phyloP scores from a whole-genome alignment of 2,797 vertebrate genomes.

The Fistularia commersonii region DNA sequence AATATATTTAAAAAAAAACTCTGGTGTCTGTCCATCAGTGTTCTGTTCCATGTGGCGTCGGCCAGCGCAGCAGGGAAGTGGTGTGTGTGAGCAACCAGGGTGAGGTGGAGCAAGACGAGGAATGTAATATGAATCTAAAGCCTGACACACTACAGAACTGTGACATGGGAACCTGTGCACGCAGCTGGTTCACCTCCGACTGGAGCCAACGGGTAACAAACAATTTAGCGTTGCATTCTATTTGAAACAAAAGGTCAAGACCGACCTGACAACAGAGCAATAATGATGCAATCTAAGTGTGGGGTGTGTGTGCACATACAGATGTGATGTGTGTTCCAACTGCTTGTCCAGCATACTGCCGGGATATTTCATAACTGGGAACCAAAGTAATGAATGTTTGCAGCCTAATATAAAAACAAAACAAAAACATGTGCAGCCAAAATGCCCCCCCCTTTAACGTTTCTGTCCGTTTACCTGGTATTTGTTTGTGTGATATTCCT shows the following conservation, averaged over 20 bases:
- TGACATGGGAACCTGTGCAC: conserved; percentile 75
- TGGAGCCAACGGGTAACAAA: conserved; percentile 73
- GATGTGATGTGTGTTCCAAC: background rate
- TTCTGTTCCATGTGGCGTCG: conserved; percentile 76
- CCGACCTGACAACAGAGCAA: no score
- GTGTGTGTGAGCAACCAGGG: conserved; percentile 74
- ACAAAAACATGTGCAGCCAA: no score
- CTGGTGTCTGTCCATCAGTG: conserved; percentile 51
- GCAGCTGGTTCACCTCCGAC: conserved; percentile 75
- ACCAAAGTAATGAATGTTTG: background rate
- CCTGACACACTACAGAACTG: conserved; percentile 72
- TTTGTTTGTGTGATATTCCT: conserved; percentile 7
- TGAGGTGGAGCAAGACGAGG: conserved; percentile 66
- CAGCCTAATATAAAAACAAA: no score
- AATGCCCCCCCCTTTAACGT: no score
- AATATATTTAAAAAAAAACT: background rate
- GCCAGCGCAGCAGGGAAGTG: conserved; percentile 72
- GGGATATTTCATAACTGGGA: no score
- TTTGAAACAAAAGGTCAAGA: no score
- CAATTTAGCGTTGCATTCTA: background rate
- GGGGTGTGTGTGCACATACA: background rate
- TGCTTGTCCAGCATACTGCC: background rate
- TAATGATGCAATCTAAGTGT: no score
- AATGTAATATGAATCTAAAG: conserved; percentile 74
- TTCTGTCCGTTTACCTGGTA: background rate